phyloP scores from a whole-genome alignment of 2,113 vertebrate species.

The Cranoglanis bouderius region DNA sequence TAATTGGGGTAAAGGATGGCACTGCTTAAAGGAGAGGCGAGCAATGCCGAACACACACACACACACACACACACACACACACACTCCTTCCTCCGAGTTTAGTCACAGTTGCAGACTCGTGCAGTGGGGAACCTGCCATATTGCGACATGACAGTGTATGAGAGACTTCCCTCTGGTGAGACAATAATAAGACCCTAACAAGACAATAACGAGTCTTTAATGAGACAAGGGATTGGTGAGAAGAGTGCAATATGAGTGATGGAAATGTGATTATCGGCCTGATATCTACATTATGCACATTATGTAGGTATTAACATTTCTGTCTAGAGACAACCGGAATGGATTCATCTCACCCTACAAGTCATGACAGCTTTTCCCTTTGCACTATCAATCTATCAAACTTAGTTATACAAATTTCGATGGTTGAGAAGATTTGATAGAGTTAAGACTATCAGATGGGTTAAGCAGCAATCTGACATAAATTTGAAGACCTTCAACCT shows the following conservation, averaged over 20 bases:
- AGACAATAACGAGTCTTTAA: conserved; percentile 40
- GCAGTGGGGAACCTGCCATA: conserved; percentile 41
- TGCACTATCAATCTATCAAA: background rate
- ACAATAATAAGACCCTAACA: conserved; percentile 45
- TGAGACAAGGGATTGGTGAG: conserved; percentile 42
- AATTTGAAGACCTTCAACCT: background rate
- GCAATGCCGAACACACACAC: conserved; percentile 12
- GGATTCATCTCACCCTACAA: background rate
- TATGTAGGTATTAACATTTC: conserved; percentile 4
- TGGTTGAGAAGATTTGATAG: background rate
- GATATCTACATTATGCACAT: conserved; percentile 33
- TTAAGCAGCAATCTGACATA: background rate
- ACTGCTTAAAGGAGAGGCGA: conserved; percentile 25
- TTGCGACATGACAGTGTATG: conserved; percentile 22
- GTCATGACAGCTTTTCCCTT: background rate
- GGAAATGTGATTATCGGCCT: conserved; percentile 44
- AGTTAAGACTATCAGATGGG: background rate
- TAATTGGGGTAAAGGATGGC: conserved; percentile 53
- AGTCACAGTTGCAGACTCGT: conserved; percentile 21
- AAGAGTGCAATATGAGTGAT: conserved; percentile 41
- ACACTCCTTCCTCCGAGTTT: conserved; percentile 4
- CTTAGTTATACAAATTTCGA: background rate
- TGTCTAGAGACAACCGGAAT: background rate
- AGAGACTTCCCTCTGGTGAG: conserved; percentile 45
- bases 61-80: conserved; percentile 3